Base-by-base conservation (phyloP, 2,888 invertebrate species). In the Metellina segmentata region DNA sequence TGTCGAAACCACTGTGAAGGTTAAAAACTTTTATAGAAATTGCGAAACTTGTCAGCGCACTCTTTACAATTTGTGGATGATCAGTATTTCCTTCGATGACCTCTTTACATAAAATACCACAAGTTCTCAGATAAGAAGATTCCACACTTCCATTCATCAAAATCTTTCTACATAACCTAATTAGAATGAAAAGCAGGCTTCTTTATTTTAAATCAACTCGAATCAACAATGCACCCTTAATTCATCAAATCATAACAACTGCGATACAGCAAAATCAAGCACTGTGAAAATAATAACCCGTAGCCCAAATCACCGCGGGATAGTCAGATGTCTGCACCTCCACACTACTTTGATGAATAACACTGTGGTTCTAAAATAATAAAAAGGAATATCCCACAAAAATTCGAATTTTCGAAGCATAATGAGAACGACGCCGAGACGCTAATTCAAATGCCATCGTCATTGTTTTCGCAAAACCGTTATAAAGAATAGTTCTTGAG, bases 401-500 rank as follows among this genome's bases (percentile, higher is more conserved):
- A 34, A 34, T 34, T 34, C 34, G 1, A 34, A 34, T 8, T 20
- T 34, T 34, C 34, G 1, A 34, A 34, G 16, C 52, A 48, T 85
- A 85, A 85, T 85, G 85, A 85, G 85, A 75, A 13, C 34, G 11
- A 20, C n/a, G 34, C 75, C n/a, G 75, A 75, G 52, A 49, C 77
- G 69, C 70, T 86, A 86, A 86, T 86, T 86, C 75, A 19, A 78
- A 20, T 20, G 69, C 78, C 69, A 77, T 86, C 78, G 48, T 70
- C 69, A 78, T 86, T 86, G 85, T 78, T 86, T 78, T 86, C 70
- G 51, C n/a, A 77, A 78, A 86, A 61, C 78, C 34, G 51, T 71
- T 77, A 78, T 77, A 69, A 77, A 86, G 85, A 77, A 86, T 86
- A 51, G 49, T 51, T 86, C 85, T 78, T 70, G 77, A 51, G 85